Base-by-base conservation (phyloP, 2,113 vertebrate species). In the Tichodroma muraria region DNA sequence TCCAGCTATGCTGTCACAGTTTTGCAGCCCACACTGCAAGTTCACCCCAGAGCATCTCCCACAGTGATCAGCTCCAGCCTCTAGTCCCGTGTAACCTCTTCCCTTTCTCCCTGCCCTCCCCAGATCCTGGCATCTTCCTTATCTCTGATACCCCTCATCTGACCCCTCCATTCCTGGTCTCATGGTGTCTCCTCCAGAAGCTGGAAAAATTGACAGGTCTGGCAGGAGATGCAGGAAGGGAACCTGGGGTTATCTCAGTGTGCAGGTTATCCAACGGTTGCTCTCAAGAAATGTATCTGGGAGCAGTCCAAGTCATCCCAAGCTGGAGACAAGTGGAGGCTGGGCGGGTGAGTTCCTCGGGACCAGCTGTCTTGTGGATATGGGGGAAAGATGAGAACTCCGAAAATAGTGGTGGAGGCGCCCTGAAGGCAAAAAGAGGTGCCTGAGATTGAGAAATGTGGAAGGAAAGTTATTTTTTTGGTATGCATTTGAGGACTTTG, bases 351-450 rank as follows among this genome's bases (percentile, higher is more conserved):
- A 82, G 49, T 77, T 91, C 85, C 69, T 59, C 8, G 2, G 88
- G 49, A 64, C 60, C 93, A 90, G 44, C 93, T 95, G 88, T 75
- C 82, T 63, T 93, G 75, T 93, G 94, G 88, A 44, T 59, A 56
- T 0, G 27, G 25, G 37, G 86, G 89, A 85, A 95, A 91, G 91
- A 93, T 47, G 82, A 94, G 90, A 96, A 64, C 82, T 42, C 94
- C 75, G 85, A 70, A 94, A 95, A 88, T 15, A 95, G 85, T 64
- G 49, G 8, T 70, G 42, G 66, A 80, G 66, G 79, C 0, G 2
- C 85, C 85, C 88, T 45, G 56, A 35, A 88, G 93, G 75, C 85
- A 95, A 66, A 91, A 69, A 80, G 78, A 83, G 71, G 89, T 95
- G 81, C 71, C 80, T 94, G 85, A 2, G 24, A 83, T 52, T 88